phyloP scores from a whole-genome alignment of 1,140 invertebrate species.

The Drosophila erecta region DNA sequence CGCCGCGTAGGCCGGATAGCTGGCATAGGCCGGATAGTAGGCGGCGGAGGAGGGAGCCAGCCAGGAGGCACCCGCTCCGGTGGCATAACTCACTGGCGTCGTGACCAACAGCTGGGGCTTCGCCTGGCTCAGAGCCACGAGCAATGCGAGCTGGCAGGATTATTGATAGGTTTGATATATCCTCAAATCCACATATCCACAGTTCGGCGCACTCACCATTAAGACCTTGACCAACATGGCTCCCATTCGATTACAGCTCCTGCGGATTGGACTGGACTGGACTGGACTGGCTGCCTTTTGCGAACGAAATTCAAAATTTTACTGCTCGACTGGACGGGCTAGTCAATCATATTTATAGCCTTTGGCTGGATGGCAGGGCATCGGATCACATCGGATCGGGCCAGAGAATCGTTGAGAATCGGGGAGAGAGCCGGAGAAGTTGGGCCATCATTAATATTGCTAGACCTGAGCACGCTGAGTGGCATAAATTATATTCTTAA shows the following conservation, averaged over 20 bases:
- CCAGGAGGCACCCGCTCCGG: slow-evolving; percentile 45
- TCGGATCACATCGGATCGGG: slow-evolving; percentile 9
- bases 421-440: slow-evolving; percentile 46
- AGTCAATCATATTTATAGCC: slow-evolving; percentile 82
- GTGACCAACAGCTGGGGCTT: slow-evolving; percentile 67
- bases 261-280: neutral
- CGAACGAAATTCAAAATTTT: slow-evolving; percentile 58
- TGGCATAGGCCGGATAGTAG: slow-evolving; percentile 55
- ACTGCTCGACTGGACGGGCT: slow-evolving; percentile 53
- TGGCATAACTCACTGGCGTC: slow-evolving; percentile 65
- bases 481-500: slow-evolving; percentile 80
- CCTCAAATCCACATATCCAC: neutral
- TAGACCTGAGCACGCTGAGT: slow-evolving; percentile 52
- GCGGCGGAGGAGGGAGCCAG: slow-evolving; percentile 20
- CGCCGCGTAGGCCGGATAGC: slow-evolving; percentile 71
- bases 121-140: slow-evolving; percentile 40
- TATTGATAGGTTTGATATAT: slow-evolving; percentile 38
- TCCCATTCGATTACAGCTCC: slow-evolving; percentile 11
- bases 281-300: slow-evolving; percentile 1
- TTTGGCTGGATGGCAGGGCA: slow-evolving; percentile 30
- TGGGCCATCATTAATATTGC: slow-evolving; percentile 66
- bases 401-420: slow-evolving; percentile 24
- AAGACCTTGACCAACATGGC: slow-evolving; percentile 66
- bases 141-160: slow-evolving; percentile 55
- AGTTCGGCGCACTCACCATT: slow-evolving; percentile 54